Conservation (phyloP, 2,888 invertebrate species). For the Abscondita cerata region DNA sequence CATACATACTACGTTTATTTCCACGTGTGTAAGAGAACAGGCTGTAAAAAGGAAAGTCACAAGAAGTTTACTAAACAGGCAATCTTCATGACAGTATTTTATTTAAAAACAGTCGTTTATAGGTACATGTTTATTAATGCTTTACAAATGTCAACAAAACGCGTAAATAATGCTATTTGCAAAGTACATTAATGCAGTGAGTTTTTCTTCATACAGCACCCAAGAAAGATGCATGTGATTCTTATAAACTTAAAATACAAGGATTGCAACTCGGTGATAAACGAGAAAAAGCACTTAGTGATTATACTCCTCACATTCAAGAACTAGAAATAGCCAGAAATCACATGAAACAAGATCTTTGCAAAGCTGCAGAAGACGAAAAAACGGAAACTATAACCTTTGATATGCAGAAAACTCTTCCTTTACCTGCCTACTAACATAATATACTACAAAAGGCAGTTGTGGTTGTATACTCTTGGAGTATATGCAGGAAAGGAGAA, state of each 20-base stretch:
- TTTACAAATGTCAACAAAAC: too few relatives aligned
- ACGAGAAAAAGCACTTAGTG: too few relatives aligned
- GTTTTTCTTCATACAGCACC: background rate
- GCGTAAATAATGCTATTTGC: too few relatives aligned
- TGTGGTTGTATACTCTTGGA: constrained; percentile 44
- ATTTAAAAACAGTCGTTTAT: background rate
- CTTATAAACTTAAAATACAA: background rate
- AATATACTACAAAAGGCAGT: constrained; percentile 45
- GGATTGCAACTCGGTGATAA: too few relatives aligned
- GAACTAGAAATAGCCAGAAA: too few relatives aligned
- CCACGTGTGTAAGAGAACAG: background rate
- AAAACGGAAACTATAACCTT: constrained; percentile 30
- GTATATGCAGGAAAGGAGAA: constrained; percentile 35
- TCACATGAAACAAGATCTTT: too few relatives aligned
- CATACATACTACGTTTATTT: background rate
- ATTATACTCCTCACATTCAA: too few relatives aligned
- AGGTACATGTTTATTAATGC: background rate
- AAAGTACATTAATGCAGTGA: background rate
- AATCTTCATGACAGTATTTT: background rate
- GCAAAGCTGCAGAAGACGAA: background rate
- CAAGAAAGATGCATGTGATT: background rate
- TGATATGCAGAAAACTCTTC: constrained; percentile 41
- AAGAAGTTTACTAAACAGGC: background rate
- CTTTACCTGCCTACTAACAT: constrained; percentile 38
- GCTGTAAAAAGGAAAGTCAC: background rate